phyloP scores from a whole-genome alignment of 1,140 invertebrate species.

The Rhyzopertha dominica region DNA sequence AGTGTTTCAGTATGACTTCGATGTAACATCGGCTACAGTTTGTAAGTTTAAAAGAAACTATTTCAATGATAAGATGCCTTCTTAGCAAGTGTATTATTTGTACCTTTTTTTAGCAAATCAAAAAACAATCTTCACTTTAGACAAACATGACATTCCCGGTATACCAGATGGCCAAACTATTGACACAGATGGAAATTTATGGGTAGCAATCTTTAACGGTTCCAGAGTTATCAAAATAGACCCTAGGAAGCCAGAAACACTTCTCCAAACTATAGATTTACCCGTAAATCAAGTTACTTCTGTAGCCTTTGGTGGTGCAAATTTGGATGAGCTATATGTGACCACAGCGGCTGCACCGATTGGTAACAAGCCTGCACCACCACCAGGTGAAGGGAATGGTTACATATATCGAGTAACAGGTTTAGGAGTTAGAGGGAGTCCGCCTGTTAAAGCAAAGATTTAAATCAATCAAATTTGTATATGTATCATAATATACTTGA shows the following conservation, averaged over 20 bases:
- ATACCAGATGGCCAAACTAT: conserved; percentile 67
- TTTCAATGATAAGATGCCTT: no score
- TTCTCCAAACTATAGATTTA: conserved; percentile 32
- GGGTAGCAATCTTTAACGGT: conserved; percentile 55
- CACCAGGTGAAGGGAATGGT: conserved; percentile 52
- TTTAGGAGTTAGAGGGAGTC: conserved; percentile 58
- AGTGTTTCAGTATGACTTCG: conserved; percentile 67
- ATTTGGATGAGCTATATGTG: conserved; percentile 68
- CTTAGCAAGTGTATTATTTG: no score
- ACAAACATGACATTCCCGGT: conserved; percentile 31
- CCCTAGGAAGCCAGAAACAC: conserved; percentile 38
- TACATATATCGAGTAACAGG: conserved; percentile 63
- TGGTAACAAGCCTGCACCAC: conserved; percentile 51
- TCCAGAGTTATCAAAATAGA: conserved; percentile 37
- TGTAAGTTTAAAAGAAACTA: conserved; percentile 48
- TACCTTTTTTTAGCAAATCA: conserved; percentile 23
- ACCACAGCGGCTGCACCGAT: conserved; percentile 56
- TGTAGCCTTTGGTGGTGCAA: conserved; percentile 68
- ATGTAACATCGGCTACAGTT: conserved; percentile 58
- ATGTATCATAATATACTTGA: no score
- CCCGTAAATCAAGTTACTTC: conserved; percentile 58
- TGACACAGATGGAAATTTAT: conserved; percentile 59
- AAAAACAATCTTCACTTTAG: conserved; percentile 25
- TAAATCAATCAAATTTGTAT: no score
- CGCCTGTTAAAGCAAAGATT: no score